phyloP scores from a whole-genome alignment of 2,113 vertebrate genomes.

The Pteruthius melanotis region DNA sequence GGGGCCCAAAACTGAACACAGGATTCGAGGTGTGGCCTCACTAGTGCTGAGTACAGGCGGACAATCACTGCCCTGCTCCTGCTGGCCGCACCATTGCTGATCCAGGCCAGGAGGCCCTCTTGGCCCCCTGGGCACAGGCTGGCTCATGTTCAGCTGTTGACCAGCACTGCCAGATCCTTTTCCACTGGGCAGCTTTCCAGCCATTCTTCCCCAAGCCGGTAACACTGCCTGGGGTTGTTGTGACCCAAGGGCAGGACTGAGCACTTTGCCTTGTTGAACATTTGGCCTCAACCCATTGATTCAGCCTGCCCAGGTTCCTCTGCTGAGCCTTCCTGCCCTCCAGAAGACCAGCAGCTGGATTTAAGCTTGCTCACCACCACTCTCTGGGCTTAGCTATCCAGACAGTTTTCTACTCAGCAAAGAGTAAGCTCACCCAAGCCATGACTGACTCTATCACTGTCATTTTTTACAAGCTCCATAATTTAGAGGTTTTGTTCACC shows the following conservation, averaged over 20 bases:
- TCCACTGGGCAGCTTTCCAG: neutral
- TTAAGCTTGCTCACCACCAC: neutral
- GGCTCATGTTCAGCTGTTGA: neutral
- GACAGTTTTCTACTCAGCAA: neutral
- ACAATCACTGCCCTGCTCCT: accelerated
- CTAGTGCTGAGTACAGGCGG: accelerated
- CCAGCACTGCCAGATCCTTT: neutral
- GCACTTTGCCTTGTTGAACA: neutral
- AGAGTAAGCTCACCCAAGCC: neutral
- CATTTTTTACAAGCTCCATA: neutral
- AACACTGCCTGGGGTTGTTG: neutral
- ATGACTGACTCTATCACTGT: neutral
- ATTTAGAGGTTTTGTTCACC: neutral
- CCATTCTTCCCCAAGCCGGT: neutral
- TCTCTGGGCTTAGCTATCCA: neutral
- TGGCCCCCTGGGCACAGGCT: accelerated
- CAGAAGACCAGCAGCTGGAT: neutral
- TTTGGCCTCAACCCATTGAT: neutral
- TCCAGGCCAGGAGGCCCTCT: neutral
- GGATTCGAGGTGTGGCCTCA: accelerated
- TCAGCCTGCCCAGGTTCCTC: neutral
- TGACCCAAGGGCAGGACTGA: neutral
- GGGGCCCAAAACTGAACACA: neutral
- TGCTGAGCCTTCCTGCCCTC: neutral
- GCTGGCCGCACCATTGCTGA: neutral